A percentile compares a stretch with the other conserved stretches of the same genome.
Evolutionary conservation across 2,888 invertebrate genomes (phyloP).

Genomic region (Andrena bucephala): DNA sequence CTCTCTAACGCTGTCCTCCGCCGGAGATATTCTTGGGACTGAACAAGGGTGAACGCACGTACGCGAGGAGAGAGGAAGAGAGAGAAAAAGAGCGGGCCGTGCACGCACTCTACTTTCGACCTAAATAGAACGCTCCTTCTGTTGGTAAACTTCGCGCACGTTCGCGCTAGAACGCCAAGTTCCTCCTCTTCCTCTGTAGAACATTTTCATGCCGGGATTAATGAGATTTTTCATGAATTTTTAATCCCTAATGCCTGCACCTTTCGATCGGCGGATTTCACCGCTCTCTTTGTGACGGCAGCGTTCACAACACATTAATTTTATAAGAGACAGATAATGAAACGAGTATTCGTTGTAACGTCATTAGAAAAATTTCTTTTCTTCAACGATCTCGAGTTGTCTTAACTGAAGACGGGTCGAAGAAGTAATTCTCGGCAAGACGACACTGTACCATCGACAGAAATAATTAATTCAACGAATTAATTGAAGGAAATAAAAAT

Average conservation of each 20-base stretch:
- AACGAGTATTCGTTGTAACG: background rate
- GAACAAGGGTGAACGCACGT: slow-evolving; percentile 82
- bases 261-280: background rate
- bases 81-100: slow-evolving; percentile 48
- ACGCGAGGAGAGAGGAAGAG: slow-evolving; percentile 44
- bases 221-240: background rate
- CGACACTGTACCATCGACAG: too few relatives aligned
- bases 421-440: too few relatives aligned
- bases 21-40: slow-evolving; percentile 78
- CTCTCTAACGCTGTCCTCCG: slow-evolving; percentile 68
- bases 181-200: background rate
- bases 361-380: too few relatives aligned
- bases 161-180: slow-evolving; percentile 34
- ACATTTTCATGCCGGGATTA: slow-evolving; percentile 6
- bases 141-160: slow-evolving; percentile 71
- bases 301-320: too few relatives aligned
- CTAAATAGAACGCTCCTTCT: slow-evolving; percentile 71
- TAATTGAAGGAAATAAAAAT: slow-evolving; percentile 27
- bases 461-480: background rate
- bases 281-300: too few relatives aligned
- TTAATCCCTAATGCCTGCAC: background rate
- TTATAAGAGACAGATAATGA: background rate
- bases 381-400: too few relatives aligned
- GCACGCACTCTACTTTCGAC: slow-evolving; percentile 69
- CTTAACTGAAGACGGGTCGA: too few relatives aligned